Conservation (phyloP, 2,888 invertebrate species). For the Serripes groenlandicus region DNA sequence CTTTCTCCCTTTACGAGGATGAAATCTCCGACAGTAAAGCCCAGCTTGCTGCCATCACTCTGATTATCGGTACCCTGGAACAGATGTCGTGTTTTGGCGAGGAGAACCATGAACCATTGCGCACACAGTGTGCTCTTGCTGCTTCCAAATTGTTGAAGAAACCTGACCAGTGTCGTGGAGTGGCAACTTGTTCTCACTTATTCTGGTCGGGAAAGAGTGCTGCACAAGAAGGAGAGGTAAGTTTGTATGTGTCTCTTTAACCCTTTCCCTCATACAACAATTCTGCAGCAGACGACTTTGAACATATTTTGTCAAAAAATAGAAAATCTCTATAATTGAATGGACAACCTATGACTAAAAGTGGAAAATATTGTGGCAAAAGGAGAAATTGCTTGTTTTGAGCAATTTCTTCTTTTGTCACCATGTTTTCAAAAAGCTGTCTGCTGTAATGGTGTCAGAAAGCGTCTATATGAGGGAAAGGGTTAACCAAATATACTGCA, state of each 20-base stretch:
- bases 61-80: slow-evolving; percentile 98
- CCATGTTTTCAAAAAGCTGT: too few relatives aligned
- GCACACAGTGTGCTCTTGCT: slow-evolving; percentile 98
- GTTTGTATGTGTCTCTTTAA: not conserved
- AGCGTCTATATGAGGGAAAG: not conserved
- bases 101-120: slow-evolving; percentile 98
- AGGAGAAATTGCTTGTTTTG: not conserved
- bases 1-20: slow-evolving; percentile 99
- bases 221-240: slow-evolving; percentile 77
- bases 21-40: slow-evolving; percentile 98
- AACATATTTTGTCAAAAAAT: not conserved
- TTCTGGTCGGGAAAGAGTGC: slow-evolving; percentile 95
- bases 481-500: too few relatives aligned
- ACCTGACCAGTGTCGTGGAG: slow-evolving; percentile 98
- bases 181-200: slow-evolving; percentile 96
- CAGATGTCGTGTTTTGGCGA: slow-evolving; percentile 97
- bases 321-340: not conserved
- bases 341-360: too few relatives aligned
- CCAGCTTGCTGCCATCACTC: slow-evolving; percentile 97
- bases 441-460: too few relatives aligned
- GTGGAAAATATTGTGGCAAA: too few relatives aligned
- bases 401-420: not conserved
- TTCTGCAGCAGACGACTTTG: not conserved
- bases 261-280: not conserved
- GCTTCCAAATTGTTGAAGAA: slow-evolving; percentile 98